Evolutionary conservation across 1,140 invertebrate species (phyloP).

Genomic region (Bilobella aurantiaca): DNA sequence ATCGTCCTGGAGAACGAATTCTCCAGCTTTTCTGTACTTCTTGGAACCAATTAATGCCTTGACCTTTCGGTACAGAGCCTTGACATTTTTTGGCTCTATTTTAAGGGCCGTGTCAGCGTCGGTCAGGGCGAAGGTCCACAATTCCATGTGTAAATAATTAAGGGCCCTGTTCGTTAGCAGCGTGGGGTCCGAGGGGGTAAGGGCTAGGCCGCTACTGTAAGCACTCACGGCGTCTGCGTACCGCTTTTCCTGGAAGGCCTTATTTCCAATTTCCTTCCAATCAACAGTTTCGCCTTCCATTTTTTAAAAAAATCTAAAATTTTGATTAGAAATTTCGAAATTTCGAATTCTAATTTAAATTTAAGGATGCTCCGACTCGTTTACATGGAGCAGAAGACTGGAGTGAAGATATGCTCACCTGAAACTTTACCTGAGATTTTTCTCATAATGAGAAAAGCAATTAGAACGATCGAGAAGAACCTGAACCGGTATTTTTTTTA

Average conservation of each 20-base stretch:
- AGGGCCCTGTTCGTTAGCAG: slow-evolving; percentile 1
- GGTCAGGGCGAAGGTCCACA: background rate
- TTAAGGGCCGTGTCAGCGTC: slow-evolving; percentile 6
- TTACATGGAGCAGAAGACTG: no score
- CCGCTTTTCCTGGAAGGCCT: background rate
- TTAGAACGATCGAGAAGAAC: background rate
- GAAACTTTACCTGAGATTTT: no score
- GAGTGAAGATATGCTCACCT: no score
- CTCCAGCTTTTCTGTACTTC: background rate
- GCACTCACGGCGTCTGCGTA: background rate
- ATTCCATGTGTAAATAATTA: background rate
- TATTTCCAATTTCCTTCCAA: slow-evolving; percentile 1
- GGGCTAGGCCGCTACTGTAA: background rate
- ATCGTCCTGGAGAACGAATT: background rate
- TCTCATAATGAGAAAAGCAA: no score
- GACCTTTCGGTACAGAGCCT: background rate
- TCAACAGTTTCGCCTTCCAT: background rate
- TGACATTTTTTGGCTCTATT: background rate
- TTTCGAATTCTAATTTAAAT: no score
- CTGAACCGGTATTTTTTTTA: background rate
- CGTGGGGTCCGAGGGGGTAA: background rate
- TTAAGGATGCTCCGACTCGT: no score
- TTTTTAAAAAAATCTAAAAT: background rate
- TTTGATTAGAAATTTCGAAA: no score
- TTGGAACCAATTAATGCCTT: slow-evolving; percentile 2